phyloP scores from a whole-genome alignment of 37 sponge, comb jelly and placozoan genomes.

The Geodia barretti region DNA sequence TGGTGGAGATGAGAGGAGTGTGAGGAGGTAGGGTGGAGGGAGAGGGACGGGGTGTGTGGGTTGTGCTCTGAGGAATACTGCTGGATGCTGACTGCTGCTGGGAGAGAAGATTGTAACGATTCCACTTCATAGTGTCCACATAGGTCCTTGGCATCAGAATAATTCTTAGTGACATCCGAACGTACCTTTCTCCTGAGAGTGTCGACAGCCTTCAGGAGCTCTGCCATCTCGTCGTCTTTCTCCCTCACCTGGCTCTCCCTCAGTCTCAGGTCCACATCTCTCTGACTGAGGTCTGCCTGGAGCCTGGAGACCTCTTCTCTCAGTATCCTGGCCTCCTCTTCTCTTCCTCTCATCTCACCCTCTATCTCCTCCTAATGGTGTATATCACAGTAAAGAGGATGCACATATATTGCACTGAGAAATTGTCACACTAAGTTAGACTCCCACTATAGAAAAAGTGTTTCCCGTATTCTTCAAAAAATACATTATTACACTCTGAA shows the following conservation, averaged over 20 bases:
- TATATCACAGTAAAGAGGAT: too few species aligned
- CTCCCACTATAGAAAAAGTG: too few species aligned
- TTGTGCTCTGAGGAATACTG: not conserved
- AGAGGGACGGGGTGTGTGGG: not conserved
- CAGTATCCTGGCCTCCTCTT: not conserved
- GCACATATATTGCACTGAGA: too few species aligned
- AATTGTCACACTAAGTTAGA: too few species aligned
- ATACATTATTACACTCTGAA: not conserved
- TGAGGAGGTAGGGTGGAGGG: not conserved
- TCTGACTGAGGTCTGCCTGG: not conserved
- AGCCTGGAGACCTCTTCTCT: conserved; percentile 2
- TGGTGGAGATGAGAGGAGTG: not conserved
- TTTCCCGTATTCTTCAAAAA: not conserved
- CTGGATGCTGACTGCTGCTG: not conserved
- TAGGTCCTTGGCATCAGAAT: too few species aligned
- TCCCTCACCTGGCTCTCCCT: not conserved
- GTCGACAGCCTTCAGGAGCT: conserved; percentile 30
- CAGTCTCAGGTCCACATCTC: not conserved
- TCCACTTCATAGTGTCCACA: too few species aligned
- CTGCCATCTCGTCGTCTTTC: conserved; percentile 30
- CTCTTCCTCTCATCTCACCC: not conserved
- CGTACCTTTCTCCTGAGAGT: conserved; percentile 13
- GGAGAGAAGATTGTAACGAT: not conserved
- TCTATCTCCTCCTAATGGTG: not conserved
- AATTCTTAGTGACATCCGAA: too few species aligned